Evolutionary conservation across 2,888 invertebrate genomes (phyloP).

Genomic region (Carcina quercana): DNA sequence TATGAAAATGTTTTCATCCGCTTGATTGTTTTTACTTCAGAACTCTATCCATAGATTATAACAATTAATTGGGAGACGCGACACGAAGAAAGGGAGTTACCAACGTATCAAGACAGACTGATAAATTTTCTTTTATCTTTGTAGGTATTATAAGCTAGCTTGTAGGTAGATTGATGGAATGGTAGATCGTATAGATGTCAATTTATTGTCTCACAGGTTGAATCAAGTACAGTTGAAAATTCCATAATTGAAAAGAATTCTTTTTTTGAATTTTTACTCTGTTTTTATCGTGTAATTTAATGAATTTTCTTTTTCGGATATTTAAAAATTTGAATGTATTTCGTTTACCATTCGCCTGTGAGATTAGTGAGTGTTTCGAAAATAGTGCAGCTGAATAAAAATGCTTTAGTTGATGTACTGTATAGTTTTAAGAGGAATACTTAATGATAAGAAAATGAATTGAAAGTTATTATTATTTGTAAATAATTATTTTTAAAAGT

Average conservation of each 20-base stretch:
- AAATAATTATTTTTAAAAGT: conserved; percentile 11
- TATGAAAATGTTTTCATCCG: too few relatives aligned
- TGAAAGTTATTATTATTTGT: conserved; percentile 10
- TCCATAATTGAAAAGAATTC: too few relatives aligned
- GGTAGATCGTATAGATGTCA: not conserved
- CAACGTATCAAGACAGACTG: conserved; percentile 50
- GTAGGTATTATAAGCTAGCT: conserved; percentile 10
- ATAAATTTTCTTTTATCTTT: conserved; percentile 14
- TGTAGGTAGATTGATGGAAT: conserved; percentile 1
- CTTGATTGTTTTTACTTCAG: too few relatives aligned
- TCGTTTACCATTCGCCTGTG: too few relatives aligned
- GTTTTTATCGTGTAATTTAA: conserved; percentile 11
- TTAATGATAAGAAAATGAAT: conserved; percentile 7
- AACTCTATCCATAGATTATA: too few relatives aligned
- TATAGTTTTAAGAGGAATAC: conserved; percentile 20
- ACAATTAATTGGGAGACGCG: too few relatives aligned
- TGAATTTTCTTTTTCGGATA: not conserved
- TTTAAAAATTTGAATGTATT: too few relatives aligned
- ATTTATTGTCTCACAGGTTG: too few relatives aligned
- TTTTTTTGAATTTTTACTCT: conserved; percentile 16
- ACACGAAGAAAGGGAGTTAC: conserved; percentile 49
- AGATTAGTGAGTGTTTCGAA: conserved; percentile 14
- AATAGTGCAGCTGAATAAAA: conserved; percentile 12
- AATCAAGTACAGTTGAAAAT: too few relatives aligned
- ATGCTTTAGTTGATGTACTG: conserved; percentile 19